phyloP scores from a whole-genome alignment of 2,797 vertebrate genomes.

The Garrulus glandarius region DNA sequence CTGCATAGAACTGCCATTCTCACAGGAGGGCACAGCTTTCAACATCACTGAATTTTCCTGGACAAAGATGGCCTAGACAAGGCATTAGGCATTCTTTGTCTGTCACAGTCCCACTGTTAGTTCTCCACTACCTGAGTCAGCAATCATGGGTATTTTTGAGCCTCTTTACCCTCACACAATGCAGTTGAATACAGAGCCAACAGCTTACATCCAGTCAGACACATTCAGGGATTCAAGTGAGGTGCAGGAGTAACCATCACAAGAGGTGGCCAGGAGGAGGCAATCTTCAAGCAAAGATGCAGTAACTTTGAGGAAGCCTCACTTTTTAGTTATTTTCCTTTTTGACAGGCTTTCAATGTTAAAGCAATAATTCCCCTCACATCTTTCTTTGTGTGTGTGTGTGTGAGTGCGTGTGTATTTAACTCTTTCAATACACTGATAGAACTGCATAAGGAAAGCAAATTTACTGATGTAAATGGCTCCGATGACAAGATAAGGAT shows the following conservation, averaged over 20 bases:
- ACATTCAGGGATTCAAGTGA: not conserved
- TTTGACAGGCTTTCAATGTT: not conserved
- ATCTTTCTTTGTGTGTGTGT: too few relatives aligned
- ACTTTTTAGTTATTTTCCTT: not conserved
- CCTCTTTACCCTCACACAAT: not conserved
- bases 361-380: not conserved
- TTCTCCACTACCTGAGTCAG: not conserved
- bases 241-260: not conserved
- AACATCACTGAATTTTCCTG: not conserved
- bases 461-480: not conserved
- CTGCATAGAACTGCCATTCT: not conserved
- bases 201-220: accelerated
- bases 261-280: not conserved
- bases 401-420: not conserved
- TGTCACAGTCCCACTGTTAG: not conserved
- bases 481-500: not conserved
- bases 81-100: not conserved
- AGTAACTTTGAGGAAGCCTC: not conserved
- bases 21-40: not conserved
- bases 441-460: not conserved
- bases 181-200: not conserved
- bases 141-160: not conserved
- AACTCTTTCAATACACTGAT: not conserved
- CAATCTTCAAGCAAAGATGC: not conserved
- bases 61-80: not conserved